Evolutionary conservation across 2,113 vertebrate genomes (phyloP), one percentile per base, ranked within the genome.

Genomic region (Bagarius yarrelli): DNA sequence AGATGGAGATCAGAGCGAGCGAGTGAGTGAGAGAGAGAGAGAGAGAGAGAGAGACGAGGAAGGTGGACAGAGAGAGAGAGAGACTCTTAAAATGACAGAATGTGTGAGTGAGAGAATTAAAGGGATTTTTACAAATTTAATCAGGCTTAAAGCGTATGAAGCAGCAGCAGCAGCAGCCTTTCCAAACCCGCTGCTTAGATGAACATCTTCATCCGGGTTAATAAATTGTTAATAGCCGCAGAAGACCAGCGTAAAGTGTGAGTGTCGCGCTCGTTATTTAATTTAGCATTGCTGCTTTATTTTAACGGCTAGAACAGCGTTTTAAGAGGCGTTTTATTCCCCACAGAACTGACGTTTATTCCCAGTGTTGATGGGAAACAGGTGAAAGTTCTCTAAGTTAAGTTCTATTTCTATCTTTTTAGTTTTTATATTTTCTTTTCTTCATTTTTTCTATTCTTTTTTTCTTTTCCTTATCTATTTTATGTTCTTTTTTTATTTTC

Each of bases 1-100:
- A 86, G 85, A 86, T 86, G 85, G 82, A 75, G 78, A 83, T 78
- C 67, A 75, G 23, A 30, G 23, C 25, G 56, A 76, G 36, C 14
- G 57, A 30, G 21, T 18, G 59, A 60, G 23, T 60, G 32, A n/a
- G 52, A 57, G 52, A 44, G 52, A 74, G 30, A 15, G 21, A 59
- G 73, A 60, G 14, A 60, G 32, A 47, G 32, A 19, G 34, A 69
- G 5, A 63, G n/a, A 60, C n/a, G 23, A 3, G 15, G 55, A 40
- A 32, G 53, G 32, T 34, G 30, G 27, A 19, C 21, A 36, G 67
- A 44, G 55, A 57, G 78, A 57, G 34, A 50, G 60, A 80, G 21
- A 59, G 67, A 70, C 3, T 36, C 36, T 50, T 70, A 64, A 14
- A 78, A 66, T 73, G 72, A 59, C n/a, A 66, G 77, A 61, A 47